Evolutionary conservation across 1,140 invertebrate species (phyloP), one percentile per base, ranked within the genome.

Genomic region (Colletes latitarsis): DNA sequence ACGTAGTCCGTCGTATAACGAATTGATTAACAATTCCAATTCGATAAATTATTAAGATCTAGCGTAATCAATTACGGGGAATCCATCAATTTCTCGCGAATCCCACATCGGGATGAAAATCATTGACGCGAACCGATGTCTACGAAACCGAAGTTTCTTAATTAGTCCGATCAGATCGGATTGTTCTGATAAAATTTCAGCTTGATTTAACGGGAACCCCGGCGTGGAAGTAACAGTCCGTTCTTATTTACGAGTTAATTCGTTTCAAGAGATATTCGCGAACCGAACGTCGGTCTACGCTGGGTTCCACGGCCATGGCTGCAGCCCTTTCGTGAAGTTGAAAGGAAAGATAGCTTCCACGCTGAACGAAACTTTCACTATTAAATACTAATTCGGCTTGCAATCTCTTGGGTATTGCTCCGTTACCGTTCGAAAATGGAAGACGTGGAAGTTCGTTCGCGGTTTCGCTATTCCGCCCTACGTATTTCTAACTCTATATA

Each of bases 311-410:
- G 30, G 43, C 9, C 30, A 10, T 43, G n/a, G 71, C 41, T 12
- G 49, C 46, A 52, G 60, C n/a, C 46, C 68, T 14, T 21, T 30
- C 67, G 8, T 68, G 63, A 46, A 52, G 67, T 52, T 60, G 41
- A 82, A 67, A 49, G 21, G 70, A 73, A 73, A 76, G 71, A 81
- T 71, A 70, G 71, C 71, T 70, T 57, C n/a, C 66, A 39, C 43
- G 70, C 6, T 21, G 78, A 81, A 53, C 74, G 80, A 85, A 88
- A 86, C 86, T 88, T 85, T 88, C 78, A 82, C 86, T 88, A 86
- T 88, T 88, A 88, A 88, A 88, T 86, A 88, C 87, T 88, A 88
- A 88, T 88, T 88, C 73, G 62, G 53, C 72, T 60, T 14, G 63
- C 58, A 72, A 77, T 88, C 83, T 76, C 80, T 41, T 57, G 80